These are phyloP conservation scores for Cryptosula pallasiana DNA, from an alignment of 2,888 invertebrate species.

Conservation along the genomic window DNA sequence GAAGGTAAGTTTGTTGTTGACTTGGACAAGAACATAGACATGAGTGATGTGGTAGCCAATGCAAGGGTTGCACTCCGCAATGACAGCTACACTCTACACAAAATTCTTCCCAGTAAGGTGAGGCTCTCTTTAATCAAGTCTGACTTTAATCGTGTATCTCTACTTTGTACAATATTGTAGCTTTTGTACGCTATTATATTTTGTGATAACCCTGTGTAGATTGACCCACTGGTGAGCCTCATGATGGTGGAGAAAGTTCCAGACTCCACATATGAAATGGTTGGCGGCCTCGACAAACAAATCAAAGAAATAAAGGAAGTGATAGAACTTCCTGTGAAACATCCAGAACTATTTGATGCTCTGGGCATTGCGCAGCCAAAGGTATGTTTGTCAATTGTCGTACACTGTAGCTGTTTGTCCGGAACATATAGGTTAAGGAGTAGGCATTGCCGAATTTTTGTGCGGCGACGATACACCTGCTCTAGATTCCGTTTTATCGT, in stretches of 20 bases:
- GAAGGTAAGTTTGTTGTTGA: slow-evolving; percentile 99
- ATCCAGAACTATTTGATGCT: slow-evolving; percentile 98
- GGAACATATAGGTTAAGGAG: too few species aligned
- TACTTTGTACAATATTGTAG: neutral
- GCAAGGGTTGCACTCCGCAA: slow-evolving; percentile 95
- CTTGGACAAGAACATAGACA: slow-evolving; percentile 97
- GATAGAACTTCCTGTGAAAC: slow-evolving; percentile 97
- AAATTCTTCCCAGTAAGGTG: slow-evolving; percentile 94
- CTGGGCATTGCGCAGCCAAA: slow-evolving; percentile 98
- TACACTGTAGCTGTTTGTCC: neutral
- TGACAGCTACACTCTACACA: slow-evolving; percentile 96
- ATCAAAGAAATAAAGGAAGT: slow-evolving; percentile 99
- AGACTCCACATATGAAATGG: slow-evolving; percentile 99
- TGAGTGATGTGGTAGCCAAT: slow-evolving; percentile 94
- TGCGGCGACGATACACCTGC: too few species aligned
- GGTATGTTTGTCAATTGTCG: slow-evolving; percentile 37
- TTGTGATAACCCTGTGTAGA: too few species aligned
- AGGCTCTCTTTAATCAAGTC: too few species aligned
- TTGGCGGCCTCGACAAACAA: slow-evolving; percentile 97
- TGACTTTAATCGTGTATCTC: neutral
- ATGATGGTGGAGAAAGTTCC: slow-evolving; percentile 99
- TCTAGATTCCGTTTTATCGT: too few species aligned
- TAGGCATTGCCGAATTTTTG: too few species aligned
- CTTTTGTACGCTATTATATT: too few species aligned
- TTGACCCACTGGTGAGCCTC: slow-evolving; percentile 94